These are phyloP conservation scores for Chaetodon trifasciatus DNA, from an alignment of 2,797 vertebrate species.

Conservation along the genomic window DNA sequence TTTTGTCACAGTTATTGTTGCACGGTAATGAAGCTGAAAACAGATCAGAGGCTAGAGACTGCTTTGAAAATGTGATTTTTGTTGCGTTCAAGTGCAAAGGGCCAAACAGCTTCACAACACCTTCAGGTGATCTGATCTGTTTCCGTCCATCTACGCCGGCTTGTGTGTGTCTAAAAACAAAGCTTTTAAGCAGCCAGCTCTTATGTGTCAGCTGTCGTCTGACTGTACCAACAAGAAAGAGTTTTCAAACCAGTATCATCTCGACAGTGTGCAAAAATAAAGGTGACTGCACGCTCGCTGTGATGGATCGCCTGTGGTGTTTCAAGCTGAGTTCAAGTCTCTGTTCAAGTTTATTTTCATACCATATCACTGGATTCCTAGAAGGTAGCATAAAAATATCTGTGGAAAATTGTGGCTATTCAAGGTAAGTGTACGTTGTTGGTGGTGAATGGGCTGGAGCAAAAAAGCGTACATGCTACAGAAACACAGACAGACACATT, in stretches of 20 bases:
- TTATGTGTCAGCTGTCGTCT: not conserved
- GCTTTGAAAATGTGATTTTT: not conserved
- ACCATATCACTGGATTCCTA: not conserved
- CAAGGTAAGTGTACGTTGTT: not conserved
- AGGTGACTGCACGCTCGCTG: not conserved
- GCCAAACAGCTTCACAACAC: not conserved
- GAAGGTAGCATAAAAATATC: not conserved
- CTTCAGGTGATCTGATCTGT: not conserved
- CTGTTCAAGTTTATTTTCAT: not conserved
- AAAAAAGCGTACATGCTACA: not conserved
- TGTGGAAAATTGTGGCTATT: not conserved
- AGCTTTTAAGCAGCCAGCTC: not conserved
- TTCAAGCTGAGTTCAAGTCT: conserved; percentile 23
- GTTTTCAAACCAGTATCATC: not conserved
- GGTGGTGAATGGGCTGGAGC: not conserved
- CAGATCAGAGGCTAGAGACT: not conserved
- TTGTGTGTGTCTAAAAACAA: not conserved
- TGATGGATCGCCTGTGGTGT: not conserved
- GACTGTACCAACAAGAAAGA: not conserved
- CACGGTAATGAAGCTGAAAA: not conserved
- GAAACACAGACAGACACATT: not conserved
- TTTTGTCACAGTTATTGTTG: conserved; percentile 10
- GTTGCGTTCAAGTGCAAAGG: not conserved
- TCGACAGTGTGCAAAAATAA: not conserved
- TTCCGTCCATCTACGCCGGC: not conserved